Base-by-base conservation (phyloP, 2,888 invertebrate genomes). In the Proisotoma minuta region DNA sequence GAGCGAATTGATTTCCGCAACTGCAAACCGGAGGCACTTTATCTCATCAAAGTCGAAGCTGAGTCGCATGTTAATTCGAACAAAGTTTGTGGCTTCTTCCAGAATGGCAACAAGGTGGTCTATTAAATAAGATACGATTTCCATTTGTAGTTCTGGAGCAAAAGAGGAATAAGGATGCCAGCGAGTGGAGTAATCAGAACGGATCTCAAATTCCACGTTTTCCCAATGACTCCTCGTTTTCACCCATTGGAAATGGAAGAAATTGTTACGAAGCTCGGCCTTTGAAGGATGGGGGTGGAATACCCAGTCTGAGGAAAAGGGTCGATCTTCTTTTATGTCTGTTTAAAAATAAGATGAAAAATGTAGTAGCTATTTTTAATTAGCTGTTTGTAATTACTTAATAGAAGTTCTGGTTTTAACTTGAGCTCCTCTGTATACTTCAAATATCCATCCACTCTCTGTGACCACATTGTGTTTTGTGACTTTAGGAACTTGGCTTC, bases 171-270 rank as follows among this genome's bases (percentile, higher is more conserved):
- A 67, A 1, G 62, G 20, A 3, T 12, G 24, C 67, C 67, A 67
- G 23, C 62, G 59, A 1, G 57, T 50, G 28, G 59, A 60, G 43
- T 64, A 67, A 22, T 67, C 67, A 0, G 67, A 67, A n/a, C 68
- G 52, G 5, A 68, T 24, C 56, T 68, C 68, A 52, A 68, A 68
- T 20, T 65, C 65, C 34, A 28, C 54, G 15, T 53, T 51, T 1
- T 57, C 34, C 61, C 65, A 65, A 26, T 60, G 52, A 5, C 58
- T 49, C 2, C 59, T 59, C 49, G 60, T 47, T 26, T 64, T 59
- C 15, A 67, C 23, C 67, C 67, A 67, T 23, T 68, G 68, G 40
- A 68, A 68, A 50, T 68, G 65, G 22, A 65, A 65, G 43, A 62
- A 68, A 22, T 65, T 64, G 40, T 34, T 34, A 1, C 43, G 15